Conservation (phyloP, 1,140 invertebrate species). For the Callitettix versicolor region DNA sequence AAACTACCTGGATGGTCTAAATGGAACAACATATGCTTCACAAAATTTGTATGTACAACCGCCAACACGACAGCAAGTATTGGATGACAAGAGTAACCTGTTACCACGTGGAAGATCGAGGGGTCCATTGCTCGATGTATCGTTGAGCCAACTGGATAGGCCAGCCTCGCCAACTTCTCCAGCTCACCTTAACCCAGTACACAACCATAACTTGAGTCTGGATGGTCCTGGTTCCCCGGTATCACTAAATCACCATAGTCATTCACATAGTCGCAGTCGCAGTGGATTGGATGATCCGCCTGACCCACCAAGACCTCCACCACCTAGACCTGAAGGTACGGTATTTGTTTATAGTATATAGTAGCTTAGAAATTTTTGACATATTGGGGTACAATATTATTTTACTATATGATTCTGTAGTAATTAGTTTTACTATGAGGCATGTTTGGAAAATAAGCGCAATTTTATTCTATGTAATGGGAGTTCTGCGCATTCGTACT, state of each 20-base stretch:
- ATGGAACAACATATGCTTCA: slow-evolving; percentile 55
- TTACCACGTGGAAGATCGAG: slow-evolving; percentile 54
- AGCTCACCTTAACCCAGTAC: too few species aligned
- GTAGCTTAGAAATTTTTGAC: too few species aligned
- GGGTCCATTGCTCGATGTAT: slow-evolving; percentile 54
- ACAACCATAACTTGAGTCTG: slow-evolving; percentile 7
- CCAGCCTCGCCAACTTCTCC: slow-evolving; percentile 29
- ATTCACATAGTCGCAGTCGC: slow-evolving; percentile 28
- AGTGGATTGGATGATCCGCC: slow-evolving; percentile 28
- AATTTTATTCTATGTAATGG: too few species aligned
- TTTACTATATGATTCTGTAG: slow-evolving; percentile 11
- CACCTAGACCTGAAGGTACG: slow-evolving; percentile 67
- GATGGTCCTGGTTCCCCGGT: slow-evolving; percentile 9
- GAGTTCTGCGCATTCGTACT: too few species aligned
- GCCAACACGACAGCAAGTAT: slow-evolving; percentile 47
- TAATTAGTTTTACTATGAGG: too few species aligned
- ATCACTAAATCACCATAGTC: slow-evolving; percentile 17
- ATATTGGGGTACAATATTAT: slow-evolving; percentile 5
- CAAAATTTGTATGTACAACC: slow-evolving; percentile 88
- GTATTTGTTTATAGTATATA: slow-evolving; percentile 7
- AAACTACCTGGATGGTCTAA: slow-evolving; percentile 31
- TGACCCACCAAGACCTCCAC: slow-evolving; percentile 72
- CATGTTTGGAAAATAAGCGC: too few species aligned
- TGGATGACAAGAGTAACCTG: slow-evolving; percentile 58
- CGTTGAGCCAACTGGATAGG: slow-evolving; percentile 48